These are phyloP conservation scores for Sapayoa aenigma DNA, from an alignment of 2,113 vertebrate genomes.

Conservation along the genomic window DNA sequence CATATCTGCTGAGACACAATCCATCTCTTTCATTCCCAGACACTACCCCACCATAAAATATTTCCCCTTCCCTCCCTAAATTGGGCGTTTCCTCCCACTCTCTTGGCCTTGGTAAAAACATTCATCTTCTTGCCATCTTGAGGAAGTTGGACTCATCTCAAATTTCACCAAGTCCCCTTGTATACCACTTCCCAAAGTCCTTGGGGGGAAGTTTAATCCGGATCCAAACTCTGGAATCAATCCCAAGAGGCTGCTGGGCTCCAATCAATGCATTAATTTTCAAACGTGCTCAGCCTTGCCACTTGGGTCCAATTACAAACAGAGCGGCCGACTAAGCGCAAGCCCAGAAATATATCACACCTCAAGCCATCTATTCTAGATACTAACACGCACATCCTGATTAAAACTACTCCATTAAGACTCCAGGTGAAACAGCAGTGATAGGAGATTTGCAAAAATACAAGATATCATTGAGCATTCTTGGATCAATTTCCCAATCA, in stretches of 20 bases:
- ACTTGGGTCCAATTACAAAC: slow-evolving; percentile 21
- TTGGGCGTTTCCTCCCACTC: slow-evolving; percentile 45
- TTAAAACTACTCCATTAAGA: not conserved
- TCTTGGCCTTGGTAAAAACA: slow-evolving; percentile 62
- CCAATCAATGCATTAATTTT: slow-evolving; percentile 13
- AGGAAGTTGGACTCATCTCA: slow-evolving; percentile 53
- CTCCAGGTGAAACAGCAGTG: not conserved
- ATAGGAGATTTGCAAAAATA: not conserved
- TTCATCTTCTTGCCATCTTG: slow-evolving; percentile 60
- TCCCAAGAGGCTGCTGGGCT: slow-evolving; percentile 25
- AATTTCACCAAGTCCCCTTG: slow-evolving; percentile 45
- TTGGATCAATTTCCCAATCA: not conserved
- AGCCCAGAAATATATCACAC: not conserved
- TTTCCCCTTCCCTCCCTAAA: slow-evolving; percentile 58
- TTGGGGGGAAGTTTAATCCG: slow-evolving; percentile 51
- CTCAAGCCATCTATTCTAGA: not conserved
- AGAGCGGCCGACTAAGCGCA: not conserved
- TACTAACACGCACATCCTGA: not conserved
- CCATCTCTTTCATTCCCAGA: slow-evolving; percentile 65
- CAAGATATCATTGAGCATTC: not conserved
- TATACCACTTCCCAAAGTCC: slow-evolving; percentile 52
- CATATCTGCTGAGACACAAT: slow-evolving; percentile 51
- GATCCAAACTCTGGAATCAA: slow-evolving; percentile 44
- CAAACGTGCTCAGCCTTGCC: slow-evolving; percentile 46
- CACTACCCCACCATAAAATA: slow-evolving; percentile 60